Base-by-base conservation (phyloP, 2,888 invertebrate species). In the Phyllotreta cruciferae region DNA sequence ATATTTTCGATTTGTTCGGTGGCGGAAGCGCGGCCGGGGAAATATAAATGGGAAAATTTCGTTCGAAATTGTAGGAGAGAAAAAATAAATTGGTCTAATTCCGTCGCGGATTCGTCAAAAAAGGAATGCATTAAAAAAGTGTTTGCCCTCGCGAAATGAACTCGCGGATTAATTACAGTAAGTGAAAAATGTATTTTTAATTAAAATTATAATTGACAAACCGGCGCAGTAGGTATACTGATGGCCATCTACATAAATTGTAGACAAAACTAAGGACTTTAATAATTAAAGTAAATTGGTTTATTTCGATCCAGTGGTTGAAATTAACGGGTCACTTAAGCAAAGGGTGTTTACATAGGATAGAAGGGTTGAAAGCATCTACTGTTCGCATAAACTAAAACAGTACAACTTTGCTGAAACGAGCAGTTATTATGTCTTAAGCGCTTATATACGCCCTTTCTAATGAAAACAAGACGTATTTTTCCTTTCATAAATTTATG, bases 281-380 rank as follows among this genome's bases (percentile, higher is more conserved):
- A 52, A 52, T 52, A 52, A 37, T 36, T 52, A 52, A 36, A 52
- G 37, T 14, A 52, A 52, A 52, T 52, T 52, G 52, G 37, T 52
- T 52, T 52, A 52, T 52, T 52, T 52, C 52, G 37, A 37, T 52
- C 37, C 52, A 37, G 37, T 52, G 13, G 52, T 11, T 6, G n/a
- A 52, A 14, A 52, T 52, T 52, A 52, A 36, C 52, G 52, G 52
- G 52, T 52, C 52, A 52, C 52, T 52, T 37, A 52, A 14, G 52
- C 37, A 11, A 24, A 11, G 37, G 36, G 35, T 52, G 52, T 52
- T 52, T 52, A 52, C 37, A 37, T 37, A 52, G 52, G 52, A 52
- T 52, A 37, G 11, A 52, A 52, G 37, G 52, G 37, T 52, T 52
- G 13, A 37, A 52, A 52, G 37, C 11, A 11, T 10, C 24, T 24